Percentiles rank a stretch among this genome's conserved stretches.
These are phyloP conservation scores for Cordilura impudica DNA, from an alignment of 2,888 invertebrate genomes.

Conservation along the genomic window DNA sequence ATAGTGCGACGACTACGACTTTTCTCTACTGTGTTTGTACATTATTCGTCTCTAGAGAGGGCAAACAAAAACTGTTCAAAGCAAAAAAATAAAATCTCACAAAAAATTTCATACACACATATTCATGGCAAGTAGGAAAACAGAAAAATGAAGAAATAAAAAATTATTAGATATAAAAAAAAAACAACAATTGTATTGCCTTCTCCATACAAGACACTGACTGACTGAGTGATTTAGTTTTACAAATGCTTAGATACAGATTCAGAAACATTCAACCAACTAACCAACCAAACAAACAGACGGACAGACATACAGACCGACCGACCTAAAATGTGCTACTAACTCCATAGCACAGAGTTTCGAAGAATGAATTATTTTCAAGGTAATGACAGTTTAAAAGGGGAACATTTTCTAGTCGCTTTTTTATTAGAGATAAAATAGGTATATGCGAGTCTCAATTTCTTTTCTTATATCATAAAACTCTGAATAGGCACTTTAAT, in stretches of 20 bases:
- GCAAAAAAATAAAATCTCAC: conserved; percentile 16
- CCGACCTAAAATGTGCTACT: neutral
- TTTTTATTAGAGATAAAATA: too few relatives aligned
- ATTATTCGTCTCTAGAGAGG: conserved; percentile 46
- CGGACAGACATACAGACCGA: neutral
- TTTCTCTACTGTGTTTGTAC: neutral
- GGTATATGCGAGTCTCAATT: too few relatives aligned
- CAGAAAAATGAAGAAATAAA: conserved; percentile 19
- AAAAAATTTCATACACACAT: neutral
- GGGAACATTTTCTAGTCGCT: too few relatives aligned
- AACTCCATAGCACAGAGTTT: neutral
- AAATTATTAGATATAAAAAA: conserved; percentile 17
- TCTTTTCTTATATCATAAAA: too few relatives aligned
- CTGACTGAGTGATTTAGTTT: conserved; percentile 56
- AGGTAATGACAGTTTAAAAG: too few relatives aligned
- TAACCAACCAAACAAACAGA: neutral
- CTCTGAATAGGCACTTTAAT: too few relatives aligned
- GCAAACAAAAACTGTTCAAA: conserved; percentile 29
- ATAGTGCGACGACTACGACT: neutral
- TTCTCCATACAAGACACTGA: conserved; percentile 33
- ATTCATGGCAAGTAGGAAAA: conserved; percentile 15
- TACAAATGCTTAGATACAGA: conserved; percentile 43
- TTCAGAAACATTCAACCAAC: conserved; percentile 8
- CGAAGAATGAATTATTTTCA: too few relatives aligned
- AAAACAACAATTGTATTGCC: conserved; percentile 39